Conservation (phyloP, 2,797 vertebrate genomes). For the Heteromormyrus szaboi region DNA sequence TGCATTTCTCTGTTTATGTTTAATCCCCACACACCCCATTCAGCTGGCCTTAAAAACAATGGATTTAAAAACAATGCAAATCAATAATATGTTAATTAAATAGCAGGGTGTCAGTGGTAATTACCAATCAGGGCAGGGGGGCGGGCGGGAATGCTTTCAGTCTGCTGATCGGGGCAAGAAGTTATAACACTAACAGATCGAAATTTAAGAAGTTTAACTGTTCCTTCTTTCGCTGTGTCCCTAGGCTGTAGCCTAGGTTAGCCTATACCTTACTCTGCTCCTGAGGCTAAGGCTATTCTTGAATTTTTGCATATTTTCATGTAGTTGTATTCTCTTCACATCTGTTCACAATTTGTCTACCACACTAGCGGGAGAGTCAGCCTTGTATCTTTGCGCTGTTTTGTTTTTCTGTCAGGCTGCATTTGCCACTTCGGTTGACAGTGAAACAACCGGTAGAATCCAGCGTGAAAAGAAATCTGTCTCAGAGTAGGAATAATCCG, state of each 20-base stretch:
- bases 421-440: neutral
- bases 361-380: neutral
- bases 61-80: neutral
- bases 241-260: neutral
- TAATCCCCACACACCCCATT: neutral
- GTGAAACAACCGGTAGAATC: neutral
- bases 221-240: neutral
- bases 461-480: neutral
- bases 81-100: neutral
- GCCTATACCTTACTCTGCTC: neutral
- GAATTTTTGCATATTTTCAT: neutral
- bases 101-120: neutral
- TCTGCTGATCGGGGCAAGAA: neutral
- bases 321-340: neutral
- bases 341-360: neutral
- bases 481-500: neutral
- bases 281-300: neutral
- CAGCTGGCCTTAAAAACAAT: neutral
- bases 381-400: neutral
- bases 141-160: neutral
- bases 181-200: neutral
- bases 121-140: neutral
- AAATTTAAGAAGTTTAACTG: neutral
- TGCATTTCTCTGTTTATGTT: neutral
- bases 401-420: neutral